phyloP scores from a whole-genome alignment of 2,888 invertebrate species.

The Lumbricus terrestris region DNA sequence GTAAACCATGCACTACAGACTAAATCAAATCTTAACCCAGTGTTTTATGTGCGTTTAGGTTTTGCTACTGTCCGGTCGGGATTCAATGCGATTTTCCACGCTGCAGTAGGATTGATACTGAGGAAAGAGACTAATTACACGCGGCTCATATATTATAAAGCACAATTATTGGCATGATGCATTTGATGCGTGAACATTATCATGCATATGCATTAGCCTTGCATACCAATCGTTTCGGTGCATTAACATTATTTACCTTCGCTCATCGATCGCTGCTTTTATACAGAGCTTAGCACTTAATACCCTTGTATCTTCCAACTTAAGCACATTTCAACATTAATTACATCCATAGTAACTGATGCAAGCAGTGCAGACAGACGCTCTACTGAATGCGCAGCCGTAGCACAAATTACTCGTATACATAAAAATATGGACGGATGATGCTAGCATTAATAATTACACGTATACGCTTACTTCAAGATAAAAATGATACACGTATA shows the following conservation, averaged over 20 bases:
- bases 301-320: background rate
- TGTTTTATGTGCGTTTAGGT: too few relatives aligned
- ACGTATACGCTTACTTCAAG: background rate
- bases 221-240: background rate
- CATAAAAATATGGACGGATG: background rate
- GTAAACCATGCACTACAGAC: too few relatives aligned
- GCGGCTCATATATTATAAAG: background rate
- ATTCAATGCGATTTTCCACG: too few relatives aligned
- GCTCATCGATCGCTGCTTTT: background rate
- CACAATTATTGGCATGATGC: background rate
- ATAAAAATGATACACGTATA: background rate
- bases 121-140: background rate
- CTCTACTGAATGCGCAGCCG: background rate
- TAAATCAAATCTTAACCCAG: too few relatives aligned
- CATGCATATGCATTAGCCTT: background rate
- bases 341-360: background rate
- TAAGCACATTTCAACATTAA: background rate
- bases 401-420: background rate
- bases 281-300: background rate
- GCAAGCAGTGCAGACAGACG: background rate
- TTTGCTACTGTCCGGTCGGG: too few relatives aligned
- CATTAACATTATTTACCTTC: background rate
- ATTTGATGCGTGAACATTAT: background rate
- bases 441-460: too few relatives aligned
- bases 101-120: background rate